Evolutionary conservation across 1,140 invertebrate species (phyloP).

Genomic region (Pseudomyrmex pallidus): DNA sequence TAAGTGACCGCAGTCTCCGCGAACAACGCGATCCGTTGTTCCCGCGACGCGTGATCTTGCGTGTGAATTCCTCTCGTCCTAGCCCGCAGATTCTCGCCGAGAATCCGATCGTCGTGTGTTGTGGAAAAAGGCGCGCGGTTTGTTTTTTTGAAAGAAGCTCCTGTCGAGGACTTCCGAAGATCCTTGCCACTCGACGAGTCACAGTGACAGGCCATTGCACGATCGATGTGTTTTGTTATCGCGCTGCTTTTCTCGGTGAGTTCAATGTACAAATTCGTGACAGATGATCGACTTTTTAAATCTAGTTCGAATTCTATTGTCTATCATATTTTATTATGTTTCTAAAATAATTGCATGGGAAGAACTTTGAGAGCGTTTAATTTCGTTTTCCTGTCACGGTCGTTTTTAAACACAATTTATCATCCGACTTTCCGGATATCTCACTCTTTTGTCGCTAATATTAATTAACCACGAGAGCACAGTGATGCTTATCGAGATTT

Average conservation of each 20-base stretch:
- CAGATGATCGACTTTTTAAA: no score
- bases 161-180: background rate
- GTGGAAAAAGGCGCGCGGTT: background rate
- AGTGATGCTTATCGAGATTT: background rate
- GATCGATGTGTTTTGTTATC: background rate
- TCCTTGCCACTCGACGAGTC: background rate
- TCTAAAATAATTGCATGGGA: background rate
- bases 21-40: constrained; percentile 72
- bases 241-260: background rate
- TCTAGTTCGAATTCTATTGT: no score
- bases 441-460: constrained; percentile 24
- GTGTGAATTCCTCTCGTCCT: constrained; percentile 72
- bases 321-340: no score
- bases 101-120: background rate
- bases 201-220: background rate
- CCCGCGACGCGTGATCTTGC: constrained; percentile 62
- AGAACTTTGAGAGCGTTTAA: background rate
- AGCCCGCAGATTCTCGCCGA: constrained; percentile 54
- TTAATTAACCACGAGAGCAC: constrained; percentile 9
- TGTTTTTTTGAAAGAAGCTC: constrained; percentile 36
- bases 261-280: background rate
- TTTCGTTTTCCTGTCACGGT: background rate
- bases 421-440: background rate
- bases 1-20: constrained; percentile 63
- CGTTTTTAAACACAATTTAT: constrained; percentile 17